These are phyloP conservation scores for Macrobrachium nipponense DNA, from an alignment of 1,140 invertebrate species.

Conservation along the genomic window DNA sequence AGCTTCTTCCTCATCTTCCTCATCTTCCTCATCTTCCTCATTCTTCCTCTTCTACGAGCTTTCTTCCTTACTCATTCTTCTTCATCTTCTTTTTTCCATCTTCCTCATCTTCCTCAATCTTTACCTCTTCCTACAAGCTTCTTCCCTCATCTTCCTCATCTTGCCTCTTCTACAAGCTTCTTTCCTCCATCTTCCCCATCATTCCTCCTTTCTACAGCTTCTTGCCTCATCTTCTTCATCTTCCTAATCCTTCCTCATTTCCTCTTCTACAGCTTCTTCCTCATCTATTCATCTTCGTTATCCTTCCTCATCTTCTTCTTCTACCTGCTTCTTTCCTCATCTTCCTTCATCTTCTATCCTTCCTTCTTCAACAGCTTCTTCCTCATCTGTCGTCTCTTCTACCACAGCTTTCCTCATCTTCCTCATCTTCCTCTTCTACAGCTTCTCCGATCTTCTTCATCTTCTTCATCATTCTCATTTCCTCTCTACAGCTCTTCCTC, in stretches of 20 bases:
- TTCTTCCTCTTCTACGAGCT: neutral
- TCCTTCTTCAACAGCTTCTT: too few relatives aligned
- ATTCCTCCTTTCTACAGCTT: too few relatives aligned
- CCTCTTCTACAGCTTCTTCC: too few relatives aligned
- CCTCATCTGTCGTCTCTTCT: neutral
- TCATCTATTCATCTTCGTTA: too few relatives aligned
- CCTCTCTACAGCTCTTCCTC: neutral
- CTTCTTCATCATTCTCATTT: neutral
- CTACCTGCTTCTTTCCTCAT: too few relatives aligned
- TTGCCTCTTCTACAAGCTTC: too few relatives aligned
- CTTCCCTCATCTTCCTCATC: too few relatives aligned
- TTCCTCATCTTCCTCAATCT: neutral
- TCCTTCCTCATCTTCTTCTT: too few relatives aligned
- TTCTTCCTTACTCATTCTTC: neutral
- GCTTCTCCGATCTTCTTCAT: neutral
- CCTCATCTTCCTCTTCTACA: conserved; percentile 4
- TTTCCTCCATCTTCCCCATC: too few relatives aligned
- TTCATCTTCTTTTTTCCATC: neutral
- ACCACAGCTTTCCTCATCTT: neutral
- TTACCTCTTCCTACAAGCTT: neutral
- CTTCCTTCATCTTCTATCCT: too few relatives aligned
- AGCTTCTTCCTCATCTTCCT: neutral
- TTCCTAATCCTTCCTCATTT: too few relatives aligned
- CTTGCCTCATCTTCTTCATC: too few relatives aligned
- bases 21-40: neutral